Percentiles rank a stretch among this genome's conserved stretches.
Evolutionary conservation across 2,113 vertebrate genomes (phyloP).

Genomic region (Oreochromis aureus): DNA sequence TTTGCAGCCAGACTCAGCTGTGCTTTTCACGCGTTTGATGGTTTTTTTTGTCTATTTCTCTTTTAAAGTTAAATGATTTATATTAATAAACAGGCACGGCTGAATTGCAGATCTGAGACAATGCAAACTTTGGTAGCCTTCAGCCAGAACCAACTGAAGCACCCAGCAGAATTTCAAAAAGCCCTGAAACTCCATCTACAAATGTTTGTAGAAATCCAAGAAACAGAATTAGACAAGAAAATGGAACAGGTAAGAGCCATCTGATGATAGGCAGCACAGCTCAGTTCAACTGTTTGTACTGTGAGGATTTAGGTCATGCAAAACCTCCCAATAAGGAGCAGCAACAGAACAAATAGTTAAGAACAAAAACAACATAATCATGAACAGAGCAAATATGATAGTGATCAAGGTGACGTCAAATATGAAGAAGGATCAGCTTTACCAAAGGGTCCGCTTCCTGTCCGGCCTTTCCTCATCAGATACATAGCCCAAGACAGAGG

Average conservation of each 20-base stretch:
- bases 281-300: neutral
- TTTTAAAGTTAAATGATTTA: neutral
- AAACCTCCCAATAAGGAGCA: neutral
- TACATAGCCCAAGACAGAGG: constrained; percentile 77
- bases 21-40: neutral
- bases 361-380: neutral
- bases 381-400: rapidly evolving
- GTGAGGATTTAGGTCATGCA: neutral
- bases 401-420: neutral
- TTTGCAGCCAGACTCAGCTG: neutral
- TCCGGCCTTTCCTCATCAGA: constrained; percentile 73
- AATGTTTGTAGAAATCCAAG: neutral
- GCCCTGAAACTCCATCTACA: neutral
- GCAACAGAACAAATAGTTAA: neutral
- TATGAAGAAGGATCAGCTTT: constrained; percentile 10
- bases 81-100: neutral
- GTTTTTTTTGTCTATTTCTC: neutral
- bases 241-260: neutral
- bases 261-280: neutral
- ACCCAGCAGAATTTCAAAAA: neutral
- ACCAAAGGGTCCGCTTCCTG: constrained; percentile 61
- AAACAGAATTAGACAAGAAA: neutral
- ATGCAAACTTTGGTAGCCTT: neutral
- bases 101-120: neutral
- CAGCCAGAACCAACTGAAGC: neutral